phyloP scores from a whole-genome alignment of 2,797 vertebrate genomes.

The Pteropus rufus region DNA sequence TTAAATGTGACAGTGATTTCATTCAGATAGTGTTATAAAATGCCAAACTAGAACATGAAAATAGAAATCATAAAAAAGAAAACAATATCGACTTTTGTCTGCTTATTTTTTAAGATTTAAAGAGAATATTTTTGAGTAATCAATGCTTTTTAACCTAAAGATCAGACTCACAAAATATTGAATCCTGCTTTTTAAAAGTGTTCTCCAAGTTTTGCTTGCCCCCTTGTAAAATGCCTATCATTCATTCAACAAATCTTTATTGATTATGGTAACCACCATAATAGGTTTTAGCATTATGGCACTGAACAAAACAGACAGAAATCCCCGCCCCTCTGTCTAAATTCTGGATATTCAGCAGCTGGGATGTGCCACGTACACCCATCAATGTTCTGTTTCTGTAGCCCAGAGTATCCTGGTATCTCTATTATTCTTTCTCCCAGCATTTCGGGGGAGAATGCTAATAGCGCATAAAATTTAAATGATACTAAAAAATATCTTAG shows the following conservation, averaged over 20 bases:
- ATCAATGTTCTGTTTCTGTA: background rate
- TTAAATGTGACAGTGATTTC: constrained; percentile 56
- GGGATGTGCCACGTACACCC: no score
- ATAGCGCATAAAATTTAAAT: background rate
- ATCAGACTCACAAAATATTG: background rate
- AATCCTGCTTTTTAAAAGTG: background rate
- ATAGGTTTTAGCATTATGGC: background rate
- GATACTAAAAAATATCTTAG: background rate
- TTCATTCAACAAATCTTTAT: background rate
- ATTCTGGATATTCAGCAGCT: background rate
- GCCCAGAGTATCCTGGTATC: rapidly evolving
- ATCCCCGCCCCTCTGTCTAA: background rate
- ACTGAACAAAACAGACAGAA: background rate
- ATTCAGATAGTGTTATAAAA: constrained; percentile 63
- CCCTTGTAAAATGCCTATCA: background rate
- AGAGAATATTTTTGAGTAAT: background rate
- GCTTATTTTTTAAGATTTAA: background rate
- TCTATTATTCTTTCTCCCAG: background rate
- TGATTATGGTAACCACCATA: background rate
- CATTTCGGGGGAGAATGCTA: background rate
- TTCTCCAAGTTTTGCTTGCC: background rate
- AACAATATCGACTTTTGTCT: constrained; percentile 13
- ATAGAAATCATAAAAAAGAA: constrained; percentile 37
- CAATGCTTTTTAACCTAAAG: background rate
- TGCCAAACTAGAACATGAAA: constrained; percentile 59